Conservation (phyloP, 1,140 invertebrate species). For the Cotesia vestalis region DNA sequence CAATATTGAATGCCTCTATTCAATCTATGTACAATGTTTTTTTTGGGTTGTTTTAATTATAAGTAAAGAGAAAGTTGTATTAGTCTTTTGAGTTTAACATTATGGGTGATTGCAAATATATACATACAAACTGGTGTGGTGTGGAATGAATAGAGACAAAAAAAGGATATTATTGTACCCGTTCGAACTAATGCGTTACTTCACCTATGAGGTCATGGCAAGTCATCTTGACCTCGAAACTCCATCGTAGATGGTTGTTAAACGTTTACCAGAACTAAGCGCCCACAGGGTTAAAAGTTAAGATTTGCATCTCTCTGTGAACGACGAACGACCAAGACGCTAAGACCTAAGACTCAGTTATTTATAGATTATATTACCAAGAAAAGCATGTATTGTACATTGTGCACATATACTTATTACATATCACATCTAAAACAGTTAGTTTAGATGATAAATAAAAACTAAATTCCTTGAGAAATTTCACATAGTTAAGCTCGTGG, state of each 20-base stretch:
- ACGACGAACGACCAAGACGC: background rate
- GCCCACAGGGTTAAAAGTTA: background rate
- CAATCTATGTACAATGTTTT: too few species aligned
- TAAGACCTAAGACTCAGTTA: background rate
- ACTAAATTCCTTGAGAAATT: too few species aligned
- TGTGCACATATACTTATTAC: conserved; percentile 3
- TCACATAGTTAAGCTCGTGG: background rate
- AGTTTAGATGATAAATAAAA: too few species aligned
- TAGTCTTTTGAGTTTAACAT: too few species aligned
- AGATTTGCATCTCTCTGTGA: conserved; percentile 10
- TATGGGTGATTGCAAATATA: too few species aligned
- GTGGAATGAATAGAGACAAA: background rate
- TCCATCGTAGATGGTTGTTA: background rate
- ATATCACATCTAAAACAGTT: background rate
- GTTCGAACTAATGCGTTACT: conserved; percentile 10
- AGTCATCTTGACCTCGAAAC: conserved; percentile 15
- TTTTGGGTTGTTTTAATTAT: too few species aligned
- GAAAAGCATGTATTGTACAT: background rate
- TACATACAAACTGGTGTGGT: background rate
- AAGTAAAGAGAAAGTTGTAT: too few species aligned
- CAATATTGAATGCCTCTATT: too few species aligned
- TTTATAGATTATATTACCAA: background rate
- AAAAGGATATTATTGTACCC: background rate
- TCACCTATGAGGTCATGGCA: conserved; percentile 7
- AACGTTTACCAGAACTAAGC: background rate